phyloP scores from a whole-genome alignment of 2,888 invertebrate genomes.

The Xestia c-nigrum region DNA sequence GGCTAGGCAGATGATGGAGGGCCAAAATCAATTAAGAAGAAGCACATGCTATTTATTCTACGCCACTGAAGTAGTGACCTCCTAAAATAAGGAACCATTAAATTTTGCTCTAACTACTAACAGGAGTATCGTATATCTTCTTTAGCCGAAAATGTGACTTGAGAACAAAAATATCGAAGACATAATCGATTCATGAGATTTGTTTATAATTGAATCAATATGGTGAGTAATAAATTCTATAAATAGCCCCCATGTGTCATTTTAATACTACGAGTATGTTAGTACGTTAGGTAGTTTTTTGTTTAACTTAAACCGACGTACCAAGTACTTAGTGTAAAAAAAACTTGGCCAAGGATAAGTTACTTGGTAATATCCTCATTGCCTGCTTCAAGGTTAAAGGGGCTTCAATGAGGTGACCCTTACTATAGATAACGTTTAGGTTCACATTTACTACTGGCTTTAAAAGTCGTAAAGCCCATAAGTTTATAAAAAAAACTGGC shows the following conservation, averaged over 20 bases:
- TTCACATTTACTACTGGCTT: background rate
- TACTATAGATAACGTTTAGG: background rate
- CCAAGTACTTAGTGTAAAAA: slow-evolving; percentile 2
- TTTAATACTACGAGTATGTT: background rate
- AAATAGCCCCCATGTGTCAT: slow-evolving; percentile 29
- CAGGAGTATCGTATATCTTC: background rate
- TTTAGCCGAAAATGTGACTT: background rate
- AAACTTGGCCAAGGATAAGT: slow-evolving; percentile 24
- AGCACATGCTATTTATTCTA: too few species aligned
- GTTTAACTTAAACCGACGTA: slow-evolving; percentile 12
- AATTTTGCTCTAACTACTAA: too few species aligned
- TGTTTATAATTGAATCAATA: background rate
- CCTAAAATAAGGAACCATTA: background rate
- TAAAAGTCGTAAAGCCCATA: background rate
- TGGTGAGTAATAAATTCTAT: slow-evolving; percentile 32
- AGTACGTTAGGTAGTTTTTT: slow-evolving; percentile 14
- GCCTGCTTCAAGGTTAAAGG: slow-evolving; percentile 43
- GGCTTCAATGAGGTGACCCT: slow-evolving; percentile 43
- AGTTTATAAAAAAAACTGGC: background rate
- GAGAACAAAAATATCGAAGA: background rate
- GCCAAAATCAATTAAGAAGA: background rate
- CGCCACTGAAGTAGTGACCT: background rate
- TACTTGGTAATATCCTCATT: slow-evolving; percentile 31
- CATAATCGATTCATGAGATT: background rate
- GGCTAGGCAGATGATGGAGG: too few species aligned